Conservation (phyloP, 1,140 invertebrate genomes). For the Triops longicaudatus region DNA sequence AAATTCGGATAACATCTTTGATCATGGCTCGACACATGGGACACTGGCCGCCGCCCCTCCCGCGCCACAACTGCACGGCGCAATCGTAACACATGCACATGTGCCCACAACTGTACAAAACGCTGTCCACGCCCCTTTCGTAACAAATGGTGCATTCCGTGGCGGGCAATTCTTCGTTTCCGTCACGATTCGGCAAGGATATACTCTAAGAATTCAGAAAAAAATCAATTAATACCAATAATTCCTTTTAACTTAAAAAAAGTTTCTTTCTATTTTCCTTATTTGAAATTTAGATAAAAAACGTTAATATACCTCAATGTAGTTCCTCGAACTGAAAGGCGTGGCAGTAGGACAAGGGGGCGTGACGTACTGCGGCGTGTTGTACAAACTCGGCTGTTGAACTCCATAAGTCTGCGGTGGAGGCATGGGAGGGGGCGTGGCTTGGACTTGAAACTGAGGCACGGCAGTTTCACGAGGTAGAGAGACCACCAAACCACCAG, state of each 20-base stretch:
- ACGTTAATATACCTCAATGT: not conserved
- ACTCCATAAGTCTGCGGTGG: not conserved
- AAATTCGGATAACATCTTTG: conserved; percentile 88
- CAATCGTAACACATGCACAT: conserved; percentile 99
- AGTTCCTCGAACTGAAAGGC: not conserved
- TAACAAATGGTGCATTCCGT: conserved; percentile 89
- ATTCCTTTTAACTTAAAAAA: not conserved
- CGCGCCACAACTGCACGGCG: conserved; percentile 81
- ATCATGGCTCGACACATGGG: conserved; percentile 88
- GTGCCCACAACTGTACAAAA: conserved; percentile 93
- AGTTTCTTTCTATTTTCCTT: too few species aligned
- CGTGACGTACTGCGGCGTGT: not conserved
- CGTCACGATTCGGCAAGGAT: not conserved
- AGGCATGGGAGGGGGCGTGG: not conserved
- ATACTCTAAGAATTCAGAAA: conserved; percentile 3
- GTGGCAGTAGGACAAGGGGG: not conserved
- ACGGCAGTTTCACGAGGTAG: not conserved
- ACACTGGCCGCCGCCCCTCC: conserved; percentile 49
- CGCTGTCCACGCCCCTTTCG: conserved; percentile 82
- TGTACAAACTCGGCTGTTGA: not conserved
- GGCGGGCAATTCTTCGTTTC: conserved; percentile 18
- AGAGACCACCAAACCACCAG: not conserved
- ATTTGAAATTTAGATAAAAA: too few species aligned
- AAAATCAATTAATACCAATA: not conserved
- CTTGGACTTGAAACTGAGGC: not conserved